Conservation (phyloP, 2,113 vertebrate genomes). For the Alectura lathami region DNA sequence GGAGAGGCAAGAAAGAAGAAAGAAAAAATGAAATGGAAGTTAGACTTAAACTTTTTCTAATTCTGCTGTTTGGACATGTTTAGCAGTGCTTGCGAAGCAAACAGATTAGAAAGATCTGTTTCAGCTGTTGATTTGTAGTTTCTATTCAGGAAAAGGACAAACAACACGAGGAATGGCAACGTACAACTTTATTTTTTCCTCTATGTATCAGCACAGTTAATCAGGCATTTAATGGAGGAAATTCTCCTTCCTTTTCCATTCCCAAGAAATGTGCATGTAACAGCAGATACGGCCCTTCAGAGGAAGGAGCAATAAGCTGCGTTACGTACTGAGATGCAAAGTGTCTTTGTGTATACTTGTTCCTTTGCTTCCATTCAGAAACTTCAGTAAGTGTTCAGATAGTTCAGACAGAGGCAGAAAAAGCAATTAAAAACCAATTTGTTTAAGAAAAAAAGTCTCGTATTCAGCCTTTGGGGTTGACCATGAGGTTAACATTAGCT, state of each 20-base stretch:
- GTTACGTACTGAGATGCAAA: not conserved
- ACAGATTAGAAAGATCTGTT: not conserved
- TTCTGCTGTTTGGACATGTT: not conserved
- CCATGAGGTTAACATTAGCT: not conserved
- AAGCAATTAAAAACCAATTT: not conserved
- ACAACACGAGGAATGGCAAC: not conserved
- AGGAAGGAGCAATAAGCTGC: not conserved
- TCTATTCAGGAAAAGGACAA: conserved; percentile 9
- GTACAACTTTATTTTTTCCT: not conserved
- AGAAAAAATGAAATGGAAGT: not conserved
- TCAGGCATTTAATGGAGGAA: not conserved
- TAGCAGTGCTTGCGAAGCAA: not conserved
- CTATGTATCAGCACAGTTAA: not conserved
- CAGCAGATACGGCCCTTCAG: not conserved
- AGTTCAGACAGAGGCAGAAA: not conserved
- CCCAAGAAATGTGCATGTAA: not conserved
- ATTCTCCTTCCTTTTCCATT: not conserved
- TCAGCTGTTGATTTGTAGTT: not conserved
- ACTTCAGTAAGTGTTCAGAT: not conserved
- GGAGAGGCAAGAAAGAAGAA: not conserved
- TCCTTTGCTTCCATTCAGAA: not conserved
- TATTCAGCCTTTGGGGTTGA: not conserved
- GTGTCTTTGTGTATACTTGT: not conserved
- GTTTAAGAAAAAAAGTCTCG: not conserved
- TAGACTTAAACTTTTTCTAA: not conserved